Conservation (phyloP, 2,113 vertebrate genomes). For the Lipotes vexillifer region DNA sequence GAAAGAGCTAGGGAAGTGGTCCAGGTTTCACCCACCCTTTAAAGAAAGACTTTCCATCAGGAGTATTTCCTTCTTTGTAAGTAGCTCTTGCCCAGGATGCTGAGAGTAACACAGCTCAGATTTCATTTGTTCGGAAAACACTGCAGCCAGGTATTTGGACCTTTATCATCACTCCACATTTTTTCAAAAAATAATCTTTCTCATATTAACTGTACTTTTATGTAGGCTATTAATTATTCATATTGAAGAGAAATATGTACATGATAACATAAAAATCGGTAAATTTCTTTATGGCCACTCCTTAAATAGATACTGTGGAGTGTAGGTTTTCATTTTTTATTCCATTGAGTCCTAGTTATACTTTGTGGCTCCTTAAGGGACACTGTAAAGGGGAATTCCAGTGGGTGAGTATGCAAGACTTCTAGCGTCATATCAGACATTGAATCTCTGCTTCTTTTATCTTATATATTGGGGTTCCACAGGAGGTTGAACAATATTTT, state of each 20-base stretch:
- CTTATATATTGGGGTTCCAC: not conserved
- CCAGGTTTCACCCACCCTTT: not conserved
- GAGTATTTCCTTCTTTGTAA: not conserved
- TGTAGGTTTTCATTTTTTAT: not conserved
- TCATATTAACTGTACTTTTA: not conserved
- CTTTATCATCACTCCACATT: not conserved
- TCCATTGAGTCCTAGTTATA: not conserved
- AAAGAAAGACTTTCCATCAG: not conserved
- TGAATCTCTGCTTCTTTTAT: not conserved
- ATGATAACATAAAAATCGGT: not conserved
- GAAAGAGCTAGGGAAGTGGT: not conserved
- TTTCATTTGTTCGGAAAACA: constrained; percentile 69
- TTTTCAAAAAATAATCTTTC: not conserved
- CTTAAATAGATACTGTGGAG: not conserved
- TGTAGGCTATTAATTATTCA: not conserved
- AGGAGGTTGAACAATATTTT: not conserved
- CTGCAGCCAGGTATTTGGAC: not conserved
- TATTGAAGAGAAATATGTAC: not conserved
- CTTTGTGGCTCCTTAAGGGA: not conserved
- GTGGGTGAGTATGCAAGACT: not conserved
- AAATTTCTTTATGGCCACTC: not conserved
- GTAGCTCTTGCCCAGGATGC: not conserved
- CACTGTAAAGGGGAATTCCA: not conserved
- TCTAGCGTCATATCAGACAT: not conserved
- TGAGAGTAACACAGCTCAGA: constrained; percentile 27